phyloP scores from a whole-genome alignment of 2,888 invertebrate species.

The Cantharis flavilabris region DNA sequence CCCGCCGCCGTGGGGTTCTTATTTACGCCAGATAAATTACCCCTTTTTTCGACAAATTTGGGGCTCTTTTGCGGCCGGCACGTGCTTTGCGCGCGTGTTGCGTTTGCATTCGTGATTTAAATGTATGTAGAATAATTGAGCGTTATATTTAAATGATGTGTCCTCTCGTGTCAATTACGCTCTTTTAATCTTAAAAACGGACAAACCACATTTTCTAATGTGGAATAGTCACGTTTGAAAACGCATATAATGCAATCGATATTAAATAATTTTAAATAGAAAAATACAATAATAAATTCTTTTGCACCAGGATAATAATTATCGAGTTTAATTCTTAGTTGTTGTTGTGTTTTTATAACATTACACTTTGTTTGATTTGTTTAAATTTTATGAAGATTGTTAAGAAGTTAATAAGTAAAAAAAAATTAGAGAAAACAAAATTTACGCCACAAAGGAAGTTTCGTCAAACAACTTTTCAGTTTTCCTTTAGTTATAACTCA shows the following conservation, averaged over 20 bases:
- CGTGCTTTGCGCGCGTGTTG: slow-evolving; percentile 33
- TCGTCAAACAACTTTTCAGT: slow-evolving; percentile 39
- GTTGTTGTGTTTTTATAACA: neutral
- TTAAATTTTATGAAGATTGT: neutral
- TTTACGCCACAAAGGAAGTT: slow-evolving; percentile 33
- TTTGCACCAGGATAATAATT: too few species aligned
- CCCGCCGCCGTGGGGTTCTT: slow-evolving; percentile 34
- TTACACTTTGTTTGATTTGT: neutral
- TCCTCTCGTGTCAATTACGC: slow-evolving; percentile 22
- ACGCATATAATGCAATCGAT: too few species aligned
- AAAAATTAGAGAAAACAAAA: slow-evolving; percentile 9
- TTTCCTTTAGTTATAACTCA: slow-evolving; percentile 41
- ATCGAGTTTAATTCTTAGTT: too few species aligned
- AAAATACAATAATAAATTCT: too few species aligned
- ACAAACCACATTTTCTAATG: neutral
- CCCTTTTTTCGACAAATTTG: slow-evolving; percentile 37
- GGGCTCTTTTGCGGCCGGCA: slow-evolving; percentile 30
- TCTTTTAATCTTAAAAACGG: slow-evolving; percentile 4
- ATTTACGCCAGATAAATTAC: slow-evolving; percentile 44
- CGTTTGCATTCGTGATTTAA: slow-evolving; percentile 15
- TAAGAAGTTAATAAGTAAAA: neutral
- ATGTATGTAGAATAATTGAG: slow-evolving; percentile 51
- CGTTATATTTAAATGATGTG: slow-evolving; percentile 48
- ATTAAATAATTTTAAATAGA: too few species aligned
- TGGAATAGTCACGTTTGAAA: neutral